phyloP scores from a whole-genome alignment of 2,113 vertebrate species.

The Mobula hypostoma region DNA sequence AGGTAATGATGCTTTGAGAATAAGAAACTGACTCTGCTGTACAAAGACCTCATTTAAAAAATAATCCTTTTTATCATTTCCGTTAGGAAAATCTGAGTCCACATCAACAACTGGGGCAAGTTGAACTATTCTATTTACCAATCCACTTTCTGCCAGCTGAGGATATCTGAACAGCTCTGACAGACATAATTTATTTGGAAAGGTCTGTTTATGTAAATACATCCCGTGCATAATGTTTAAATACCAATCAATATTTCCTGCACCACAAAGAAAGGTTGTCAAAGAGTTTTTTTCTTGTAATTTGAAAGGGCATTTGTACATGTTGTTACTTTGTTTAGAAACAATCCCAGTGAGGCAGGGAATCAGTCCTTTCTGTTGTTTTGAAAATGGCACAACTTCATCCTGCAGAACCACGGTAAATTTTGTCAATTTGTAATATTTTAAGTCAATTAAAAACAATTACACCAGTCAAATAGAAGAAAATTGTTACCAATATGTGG shows the following conservation, averaged over 20 bases:
- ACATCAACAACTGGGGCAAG: neutral
- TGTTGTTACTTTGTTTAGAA: neutral
- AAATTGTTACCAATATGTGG: neutral
- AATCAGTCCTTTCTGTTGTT: neutral
- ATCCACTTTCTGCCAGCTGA: neutral
- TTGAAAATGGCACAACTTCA: neutral
- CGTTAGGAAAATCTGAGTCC: neutral
- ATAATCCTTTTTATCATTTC: neutral
- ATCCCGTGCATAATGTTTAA: neutral
- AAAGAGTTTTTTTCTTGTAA: neutral
- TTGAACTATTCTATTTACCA: neutral
- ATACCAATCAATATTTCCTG: neutral
- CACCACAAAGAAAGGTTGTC: neutral
- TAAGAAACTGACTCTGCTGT: neutral
- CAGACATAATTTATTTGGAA: neutral
- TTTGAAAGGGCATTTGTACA: neutral
- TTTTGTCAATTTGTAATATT: slow-evolving; percentile 28
- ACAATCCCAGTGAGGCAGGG: neutral
- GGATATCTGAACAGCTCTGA: neutral
- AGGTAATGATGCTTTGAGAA: neutral
- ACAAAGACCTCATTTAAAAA: neutral
- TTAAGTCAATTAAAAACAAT: slow-evolving; percentile 24
- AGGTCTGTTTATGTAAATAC: neutral
- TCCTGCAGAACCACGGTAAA: neutral
- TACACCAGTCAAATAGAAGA: neutral